Conservation (phyloP, 2,888 invertebrate genomes). For the Pterobdella sp. region DNA sequence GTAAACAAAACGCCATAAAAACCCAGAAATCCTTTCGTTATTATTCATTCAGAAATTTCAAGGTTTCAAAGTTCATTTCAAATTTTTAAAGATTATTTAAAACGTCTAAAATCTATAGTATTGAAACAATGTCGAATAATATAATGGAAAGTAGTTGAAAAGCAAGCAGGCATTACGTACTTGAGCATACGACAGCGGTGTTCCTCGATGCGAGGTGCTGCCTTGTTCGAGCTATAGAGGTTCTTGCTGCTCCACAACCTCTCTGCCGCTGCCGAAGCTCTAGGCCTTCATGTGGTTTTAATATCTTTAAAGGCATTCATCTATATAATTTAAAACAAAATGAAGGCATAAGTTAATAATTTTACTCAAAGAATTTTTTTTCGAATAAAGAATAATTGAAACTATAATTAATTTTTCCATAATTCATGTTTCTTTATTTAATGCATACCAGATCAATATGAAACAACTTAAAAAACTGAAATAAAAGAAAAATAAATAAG, state of each 20-base stretch:
- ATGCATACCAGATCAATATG: not conserved
- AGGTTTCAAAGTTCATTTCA: too few relatives aligned
- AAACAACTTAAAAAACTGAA: not conserved
- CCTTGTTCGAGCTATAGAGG: slow-evolving; percentile 51
- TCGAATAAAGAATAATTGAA: too few relatives aligned
- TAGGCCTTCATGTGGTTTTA: slow-evolving; percentile 55
- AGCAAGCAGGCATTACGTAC: slow-evolving; percentile 35
- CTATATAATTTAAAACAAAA: not conserved
- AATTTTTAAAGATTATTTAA: too few relatives aligned
- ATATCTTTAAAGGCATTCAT: not conserved
- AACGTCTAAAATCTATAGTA: too few relatives aligned
- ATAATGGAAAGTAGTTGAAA: too few relatives aligned
- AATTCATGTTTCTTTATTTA: too few relatives aligned
- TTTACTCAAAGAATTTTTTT: too few relatives aligned
- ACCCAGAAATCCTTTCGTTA: too few relatives aligned
- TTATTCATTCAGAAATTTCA: too few relatives aligned
- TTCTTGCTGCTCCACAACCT: slow-evolving; percentile 62
- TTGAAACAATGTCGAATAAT: too few relatives aligned
- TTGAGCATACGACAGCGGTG: slow-evolving; percentile 64
- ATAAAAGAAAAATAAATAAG: not conserved
- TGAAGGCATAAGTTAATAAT: not conserved
- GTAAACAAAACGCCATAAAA: too few relatives aligned
- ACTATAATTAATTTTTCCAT: too few relatives aligned
- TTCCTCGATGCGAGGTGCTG: slow-evolving; percentile 62
- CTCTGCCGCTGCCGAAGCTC: slow-evolving; percentile 77